A percentile compares a stretch with the other conserved stretches of the same genome.
These are phyloP conservation scores for Vollenhovia emeryi DNA, from an alignment of 1,140 invertebrate species.

Conservation along the genomic window DNA sequence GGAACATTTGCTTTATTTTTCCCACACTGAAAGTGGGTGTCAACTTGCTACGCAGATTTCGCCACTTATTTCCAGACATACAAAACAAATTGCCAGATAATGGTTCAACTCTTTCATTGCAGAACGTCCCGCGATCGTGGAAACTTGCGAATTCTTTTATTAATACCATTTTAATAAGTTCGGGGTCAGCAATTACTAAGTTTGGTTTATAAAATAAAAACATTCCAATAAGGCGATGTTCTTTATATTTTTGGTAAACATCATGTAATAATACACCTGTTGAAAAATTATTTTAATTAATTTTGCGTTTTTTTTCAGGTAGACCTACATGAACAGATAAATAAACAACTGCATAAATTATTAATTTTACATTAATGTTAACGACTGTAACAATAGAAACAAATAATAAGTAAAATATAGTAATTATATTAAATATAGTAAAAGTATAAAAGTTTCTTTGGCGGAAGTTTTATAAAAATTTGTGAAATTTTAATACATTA, in stretches of 20 bases:
- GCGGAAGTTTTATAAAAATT: too few relatives aligned
- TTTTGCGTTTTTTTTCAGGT: not conserved
- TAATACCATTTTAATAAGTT: conserved; percentile 83
- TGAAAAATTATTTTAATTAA: not conserved
- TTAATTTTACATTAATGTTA: too few relatives aligned
- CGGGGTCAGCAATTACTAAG: conserved; percentile 66
- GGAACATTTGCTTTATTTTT: conserved; percentile 81
- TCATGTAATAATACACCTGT: not conserved
- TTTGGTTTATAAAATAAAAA: not conserved
- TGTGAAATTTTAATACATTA: too few relatives aligned
- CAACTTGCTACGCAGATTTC: conserved; percentile 84
- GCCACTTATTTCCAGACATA: conserved; percentile 84
- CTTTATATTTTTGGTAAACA: not conserved
- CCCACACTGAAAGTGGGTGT: conserved; percentile 87
- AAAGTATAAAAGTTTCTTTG: too few relatives aligned
- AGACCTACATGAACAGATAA: too few relatives aligned
- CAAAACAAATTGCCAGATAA: conserved; percentile 86
- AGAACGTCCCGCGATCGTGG: conserved; percentile 73
- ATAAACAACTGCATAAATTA: too few relatives aligned
- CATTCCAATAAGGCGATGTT: conserved; percentile 4
- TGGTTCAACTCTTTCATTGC: too few relatives aligned
- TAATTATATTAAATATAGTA: too few relatives aligned
- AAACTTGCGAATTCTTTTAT: conserved; percentile 81
- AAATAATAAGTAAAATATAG: too few relatives aligned
- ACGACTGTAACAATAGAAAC: too few relatives aligned